Percentiles rank a stretch among this genome's conserved stretches.
Evolutionary conservation across 2,113 vertebrate species (phyloP).

Genomic region (Columba livia): DNA sequence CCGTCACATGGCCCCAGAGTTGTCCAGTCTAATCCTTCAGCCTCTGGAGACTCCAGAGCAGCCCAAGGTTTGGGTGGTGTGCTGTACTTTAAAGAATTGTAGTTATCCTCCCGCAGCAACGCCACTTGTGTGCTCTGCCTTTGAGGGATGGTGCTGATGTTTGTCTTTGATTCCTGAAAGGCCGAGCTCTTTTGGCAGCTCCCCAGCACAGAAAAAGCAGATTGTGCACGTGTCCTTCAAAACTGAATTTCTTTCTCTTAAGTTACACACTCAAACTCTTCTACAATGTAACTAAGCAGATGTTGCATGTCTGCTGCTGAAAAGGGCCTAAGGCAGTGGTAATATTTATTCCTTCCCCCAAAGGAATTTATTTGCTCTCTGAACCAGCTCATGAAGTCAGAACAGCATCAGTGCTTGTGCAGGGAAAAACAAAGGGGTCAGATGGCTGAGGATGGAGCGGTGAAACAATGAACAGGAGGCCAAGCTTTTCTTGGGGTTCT

Average conservation of each 20-base stretch:
- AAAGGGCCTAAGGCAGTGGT: neutral
- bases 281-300: neutral
- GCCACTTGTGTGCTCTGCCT: neutral
- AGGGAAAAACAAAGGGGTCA: neutral
- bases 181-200: conserved; percentile 8
- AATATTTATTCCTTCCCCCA: neutral
- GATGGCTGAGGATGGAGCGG: neutral
- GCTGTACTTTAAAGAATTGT: neutral
- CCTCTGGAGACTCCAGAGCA: neutral
- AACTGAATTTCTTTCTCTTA: conserved; percentile 30
- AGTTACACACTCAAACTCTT: neutral
- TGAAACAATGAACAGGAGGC: neutral
- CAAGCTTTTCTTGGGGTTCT: neutral
- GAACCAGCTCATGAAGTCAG: neutral
- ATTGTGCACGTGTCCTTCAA: neutral
- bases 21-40: neutral
- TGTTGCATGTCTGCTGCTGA: neutral
- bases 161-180: neutral
- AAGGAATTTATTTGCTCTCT: neutral
- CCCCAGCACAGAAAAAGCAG: neutral
- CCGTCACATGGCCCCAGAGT: neutral
- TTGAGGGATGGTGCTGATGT: neutral
- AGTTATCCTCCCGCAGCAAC: neutral
- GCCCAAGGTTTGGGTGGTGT: neutral
- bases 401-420: neutral